Conservation (phyloP, 2,113 vertebrate genomes). For the Petrocephalus microphthalmus region DNA sequence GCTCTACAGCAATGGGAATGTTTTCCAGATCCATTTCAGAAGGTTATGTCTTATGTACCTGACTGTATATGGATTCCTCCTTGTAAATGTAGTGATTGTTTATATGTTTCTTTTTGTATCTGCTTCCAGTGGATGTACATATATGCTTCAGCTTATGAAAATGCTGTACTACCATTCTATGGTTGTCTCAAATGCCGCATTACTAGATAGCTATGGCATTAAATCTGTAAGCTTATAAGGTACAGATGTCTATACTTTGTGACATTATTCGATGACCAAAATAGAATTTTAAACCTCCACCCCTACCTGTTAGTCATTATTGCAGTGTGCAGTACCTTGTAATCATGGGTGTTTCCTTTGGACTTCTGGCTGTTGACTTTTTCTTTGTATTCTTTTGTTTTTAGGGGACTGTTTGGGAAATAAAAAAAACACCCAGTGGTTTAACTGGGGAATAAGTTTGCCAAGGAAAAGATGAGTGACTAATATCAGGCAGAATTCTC, state of each 20-base stretch:
- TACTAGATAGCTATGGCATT: background rate
- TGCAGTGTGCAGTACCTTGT: background rate
- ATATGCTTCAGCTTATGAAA: background rate
- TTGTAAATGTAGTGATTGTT: background rate
- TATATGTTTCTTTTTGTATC: background rate
- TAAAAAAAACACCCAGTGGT: background rate
- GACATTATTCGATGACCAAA: background rate
- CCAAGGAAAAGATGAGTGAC: background rate
- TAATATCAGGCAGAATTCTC: background rate
- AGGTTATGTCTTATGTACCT: background rate
- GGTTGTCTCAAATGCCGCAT: background rate
- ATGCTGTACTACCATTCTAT: background rate
- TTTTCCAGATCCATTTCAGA: background rate
- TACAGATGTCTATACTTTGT: background rate
- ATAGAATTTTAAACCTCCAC: background rate
- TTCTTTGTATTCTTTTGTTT: background rate
- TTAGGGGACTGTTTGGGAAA: background rate
- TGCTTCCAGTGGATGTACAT: background rate
- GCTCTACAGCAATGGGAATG: background rate
- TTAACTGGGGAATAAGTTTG: background rate
- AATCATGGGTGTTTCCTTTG: background rate
- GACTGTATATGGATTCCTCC: background rate
- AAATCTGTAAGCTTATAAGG: background rate
- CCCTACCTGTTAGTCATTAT: background rate
- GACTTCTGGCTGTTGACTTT: background rate